phyloP scores from a whole-genome alignment of 2,113 vertebrate species.

The Vulpes lagopus region DNA sequence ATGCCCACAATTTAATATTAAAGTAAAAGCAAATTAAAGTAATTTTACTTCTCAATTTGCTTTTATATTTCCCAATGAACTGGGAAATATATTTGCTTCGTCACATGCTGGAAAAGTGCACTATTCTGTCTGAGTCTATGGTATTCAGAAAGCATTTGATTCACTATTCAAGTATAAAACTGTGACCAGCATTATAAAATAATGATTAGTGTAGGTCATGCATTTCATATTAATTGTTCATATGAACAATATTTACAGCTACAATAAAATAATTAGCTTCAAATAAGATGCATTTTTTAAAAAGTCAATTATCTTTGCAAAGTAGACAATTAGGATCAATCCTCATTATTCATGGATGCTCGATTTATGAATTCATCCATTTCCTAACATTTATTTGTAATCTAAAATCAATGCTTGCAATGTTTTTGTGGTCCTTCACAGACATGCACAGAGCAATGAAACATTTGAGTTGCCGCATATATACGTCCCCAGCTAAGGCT shows the following conservation, averaged over 20 bases:
- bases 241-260: constrained; percentile 9
- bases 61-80: constrained; percentile 51
- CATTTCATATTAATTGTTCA: constrained; percentile 23
- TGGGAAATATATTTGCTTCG: background rate
- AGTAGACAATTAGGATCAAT: background rate
- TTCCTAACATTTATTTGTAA: background rate
- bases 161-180: constrained; percentile 42
- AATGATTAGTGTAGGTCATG: background rate
- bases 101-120: background rate
- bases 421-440: background rate
- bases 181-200: constrained; percentile 46
- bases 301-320: background rate
- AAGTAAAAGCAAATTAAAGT: constrained; percentile 61
- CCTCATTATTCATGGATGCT: background rate
- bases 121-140: background rate
- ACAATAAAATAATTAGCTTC: constrained; percentile 6
- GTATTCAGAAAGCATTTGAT: background rate
- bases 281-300: constrained; percentile 20
- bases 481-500: background rate
- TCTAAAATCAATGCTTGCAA: background rate
- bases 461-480: background rate
- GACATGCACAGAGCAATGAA: background rate
- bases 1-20: constrained; percentile 22
- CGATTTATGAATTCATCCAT: background rate
- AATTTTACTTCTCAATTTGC: constrained; percentile 36